Conservation (phyloP, 2,888 invertebrate genomes). For the Schizaphis graminum region DNA sequence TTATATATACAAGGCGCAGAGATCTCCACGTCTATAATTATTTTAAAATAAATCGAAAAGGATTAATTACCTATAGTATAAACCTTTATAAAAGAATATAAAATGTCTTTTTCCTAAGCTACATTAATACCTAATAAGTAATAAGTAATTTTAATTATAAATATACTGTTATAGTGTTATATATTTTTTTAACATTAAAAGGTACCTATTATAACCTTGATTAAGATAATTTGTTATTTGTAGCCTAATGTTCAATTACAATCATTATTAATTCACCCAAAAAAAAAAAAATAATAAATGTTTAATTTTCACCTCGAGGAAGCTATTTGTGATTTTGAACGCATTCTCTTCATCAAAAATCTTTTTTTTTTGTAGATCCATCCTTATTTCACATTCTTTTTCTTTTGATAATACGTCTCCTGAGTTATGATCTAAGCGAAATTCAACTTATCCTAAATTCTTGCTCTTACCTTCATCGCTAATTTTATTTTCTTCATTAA, state of each 20-base stretch:
- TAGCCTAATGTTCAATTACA: background rate
- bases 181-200: background rate
- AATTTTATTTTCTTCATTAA: background rate
- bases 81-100: background rate
- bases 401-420: background rate
- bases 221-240: background rate
- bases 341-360: background rate
- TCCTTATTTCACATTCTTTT: background rate
- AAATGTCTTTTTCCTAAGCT: background rate
- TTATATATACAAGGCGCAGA: background rate
- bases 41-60: background rate
- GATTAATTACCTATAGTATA: too few species aligned
- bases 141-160: background rate
- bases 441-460: background rate
- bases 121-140: too few species aligned
- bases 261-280: background rate
- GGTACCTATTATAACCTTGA: too few species aligned
- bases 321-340: background rate
- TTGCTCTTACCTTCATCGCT: background rate
- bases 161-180: background rate
- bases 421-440: background rate
- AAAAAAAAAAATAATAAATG: background rate
- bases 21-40: background rate
- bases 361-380: background rate
- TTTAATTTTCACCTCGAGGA: background rate